Evolutionary conservation across 2,113 vertebrate genomes (phyloP).

Genomic region (Perca flavescens): DNA sequence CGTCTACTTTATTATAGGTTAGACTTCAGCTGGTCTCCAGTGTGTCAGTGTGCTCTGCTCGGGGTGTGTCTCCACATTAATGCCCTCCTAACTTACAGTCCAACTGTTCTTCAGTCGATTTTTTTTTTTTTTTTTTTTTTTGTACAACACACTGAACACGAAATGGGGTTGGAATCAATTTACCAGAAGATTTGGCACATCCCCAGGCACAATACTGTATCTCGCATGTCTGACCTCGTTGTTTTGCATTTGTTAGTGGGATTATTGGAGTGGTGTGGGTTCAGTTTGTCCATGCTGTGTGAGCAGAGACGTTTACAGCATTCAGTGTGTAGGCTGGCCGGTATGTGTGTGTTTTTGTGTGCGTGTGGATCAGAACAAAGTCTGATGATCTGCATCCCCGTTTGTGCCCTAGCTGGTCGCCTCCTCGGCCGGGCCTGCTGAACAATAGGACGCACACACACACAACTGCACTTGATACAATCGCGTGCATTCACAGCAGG

Average conservation of each 20-base stretch:
- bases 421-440: slow-evolving; percentile 57
- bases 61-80: slow-evolving; percentile 56
- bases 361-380: slow-evolving; percentile 69
- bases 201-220: not conserved
- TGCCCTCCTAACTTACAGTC: slow-evolving; percentile 7
- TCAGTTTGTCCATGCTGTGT: slow-evolving; percentile 4
- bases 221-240: slow-evolving; percentile 25
- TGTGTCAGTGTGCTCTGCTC: slow-evolving; percentile 37
- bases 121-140: too few relatives aligned
- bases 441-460: slow-evolving; percentile 70
- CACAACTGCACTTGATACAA: slow-evolving; percentile 43
- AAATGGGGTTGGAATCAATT: slow-evolving; percentile 32
- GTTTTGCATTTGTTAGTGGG: slow-evolving; percentile 8
- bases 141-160: slow-evolving; percentile 8
- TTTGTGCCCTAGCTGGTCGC: slow-evolving; percentile 76
- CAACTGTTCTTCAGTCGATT: not conserved
- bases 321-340: slow-evolving; percentile 7
- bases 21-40: slow-evolving; percentile 41
- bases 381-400: slow-evolving; percentile 57
- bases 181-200: slow-evolving; percentile 32
- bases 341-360: slow-evolving; percentile 23
- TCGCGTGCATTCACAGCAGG: slow-evolving; percentile 55
- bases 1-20: slow-evolving; percentile 60
- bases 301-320: slow-evolving; percentile 5
- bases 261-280: not conserved